Percentiles rank a stretch among this genome's conserved stretches.
Conservation (phyloP, 2,797 vertebrate genomes). For the Spondyliosoma cantharus region DNA sequence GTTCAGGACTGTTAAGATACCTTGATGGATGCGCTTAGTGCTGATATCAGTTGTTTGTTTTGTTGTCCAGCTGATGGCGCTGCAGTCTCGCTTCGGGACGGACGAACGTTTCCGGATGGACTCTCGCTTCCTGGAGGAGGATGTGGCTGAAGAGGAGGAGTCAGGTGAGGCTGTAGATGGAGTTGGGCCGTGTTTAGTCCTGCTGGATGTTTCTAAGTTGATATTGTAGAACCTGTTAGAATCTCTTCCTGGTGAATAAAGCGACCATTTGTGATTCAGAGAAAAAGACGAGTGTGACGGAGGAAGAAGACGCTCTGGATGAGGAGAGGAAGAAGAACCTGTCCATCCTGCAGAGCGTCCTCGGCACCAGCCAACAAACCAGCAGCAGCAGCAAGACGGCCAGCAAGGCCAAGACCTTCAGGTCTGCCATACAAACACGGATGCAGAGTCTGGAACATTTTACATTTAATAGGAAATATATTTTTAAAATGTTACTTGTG, state of each 20-base stretch:
- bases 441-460: background rate
- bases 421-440: constrained; percentile 71
- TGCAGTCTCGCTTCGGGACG: constrained; percentile 91
- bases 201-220: background rate
- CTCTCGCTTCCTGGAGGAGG: constrained; percentile 91
- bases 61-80: constrained; percentile 87
- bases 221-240: background rate
- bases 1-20: no score
- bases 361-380: constrained; percentile 79
- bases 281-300: constrained; percentile 55
- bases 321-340: constrained; percentile 91
- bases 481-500: background rate
- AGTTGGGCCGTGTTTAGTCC: background rate
- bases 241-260: background rate
- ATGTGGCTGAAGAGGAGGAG: constrained; percentile 71
- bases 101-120: constrained; percentile 95
- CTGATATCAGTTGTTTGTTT: background rate
- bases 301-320: constrained; percentile 83
- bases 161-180: constrained; percentile 47
- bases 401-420: constrained; percentile 88
- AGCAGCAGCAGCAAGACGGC: constrained; percentile 71
- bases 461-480: background rate
- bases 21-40: background rate
- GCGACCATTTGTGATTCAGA: constrained; percentile 38
- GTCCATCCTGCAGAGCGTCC: constrained; percentile 87